A percentile compares a stretch with the other conserved stretches of the same genome.
phyloP scores from a whole-genome alignment of 2,888 invertebrate genomes.

The Cyclophora punctaria region DNA sequence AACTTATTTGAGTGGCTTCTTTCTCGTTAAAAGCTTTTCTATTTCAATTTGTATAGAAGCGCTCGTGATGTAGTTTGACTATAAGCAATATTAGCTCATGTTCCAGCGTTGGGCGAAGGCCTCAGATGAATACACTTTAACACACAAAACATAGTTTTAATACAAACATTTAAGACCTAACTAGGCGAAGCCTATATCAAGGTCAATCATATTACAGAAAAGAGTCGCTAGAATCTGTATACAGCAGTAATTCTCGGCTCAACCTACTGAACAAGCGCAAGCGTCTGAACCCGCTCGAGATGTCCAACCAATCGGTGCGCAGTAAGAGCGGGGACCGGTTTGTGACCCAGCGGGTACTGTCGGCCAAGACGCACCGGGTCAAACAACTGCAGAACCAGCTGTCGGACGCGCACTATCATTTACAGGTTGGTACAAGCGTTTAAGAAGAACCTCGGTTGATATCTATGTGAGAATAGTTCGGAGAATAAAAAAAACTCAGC shows the following conservation, averaged over 20 bases:
- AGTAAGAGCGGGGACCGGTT: conserved; percentile 44
- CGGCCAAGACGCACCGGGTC: conserved; percentile 83
- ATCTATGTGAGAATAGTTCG: background rate
- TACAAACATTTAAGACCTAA: too few species aligned
- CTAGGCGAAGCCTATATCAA: too few species aligned
- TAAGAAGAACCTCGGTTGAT: background rate
- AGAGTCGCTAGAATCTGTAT: conserved; percentile 60
- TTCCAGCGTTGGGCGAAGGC: too few species aligned
- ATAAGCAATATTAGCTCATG: too few species aligned
- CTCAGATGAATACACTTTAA: too few species aligned
- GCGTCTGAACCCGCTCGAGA: conserved; percentile 39
- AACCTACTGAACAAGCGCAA: conserved; percentile 57
- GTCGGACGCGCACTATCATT: conserved; percentile 84
- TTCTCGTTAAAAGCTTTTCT: too few species aligned
- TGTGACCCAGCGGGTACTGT: conserved; percentile 79
- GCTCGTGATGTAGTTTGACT: too few species aligned
- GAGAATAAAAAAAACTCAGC: too few species aligned
- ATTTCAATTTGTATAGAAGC: too few species aligned
- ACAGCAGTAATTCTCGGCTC: conserved; percentile 64
- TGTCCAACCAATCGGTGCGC: conserved; percentile 39
- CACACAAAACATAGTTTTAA: too few species aligned
- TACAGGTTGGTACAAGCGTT: conserved; percentile 70
- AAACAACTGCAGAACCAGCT: conserved; percentile 87
- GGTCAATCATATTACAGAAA: conserved; percentile 35
- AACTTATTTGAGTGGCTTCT: too few species aligned